Base-by-base conservation (phyloP, 2,888 invertebrate species). In the Cheilosia urbana region DNA sequence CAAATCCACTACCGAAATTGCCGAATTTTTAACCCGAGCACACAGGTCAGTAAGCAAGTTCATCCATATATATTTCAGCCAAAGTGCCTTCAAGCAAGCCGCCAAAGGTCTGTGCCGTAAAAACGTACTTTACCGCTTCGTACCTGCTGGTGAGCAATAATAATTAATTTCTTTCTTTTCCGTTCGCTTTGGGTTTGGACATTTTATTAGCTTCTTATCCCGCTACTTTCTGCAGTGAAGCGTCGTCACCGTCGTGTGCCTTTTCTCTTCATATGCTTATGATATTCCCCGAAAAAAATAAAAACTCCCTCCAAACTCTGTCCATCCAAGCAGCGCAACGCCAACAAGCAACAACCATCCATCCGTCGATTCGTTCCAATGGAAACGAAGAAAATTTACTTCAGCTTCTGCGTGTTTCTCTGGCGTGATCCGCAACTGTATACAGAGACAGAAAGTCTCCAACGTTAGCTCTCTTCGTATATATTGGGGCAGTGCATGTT, bases 401-500 rank as follows among this genome's bases (percentile, higher is more conserved):
- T 24, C 13, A 27, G 21, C 51, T 51, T 63, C 57, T 40, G 30
- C 45, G 45, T 51, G 15, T 51, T 19, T 51, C 51, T 49, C 53
- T 79, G 45, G 65, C 72, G 71, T 72, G 76, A 75, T 76, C 81
- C 72, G 45, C 81, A 77, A 72, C 76, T 81, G 51, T 72, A 76
- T n/a, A 21, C 55, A 55, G 45, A 17, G 17, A 9, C 47, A 37
- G 37, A 34, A 34, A 27, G 60, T 78, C 65, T 71, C 65, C 45
- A 62, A 77, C 19, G 60, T 21, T 40, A 27, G 42, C 65, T 76
- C 83, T 84, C 84, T 87, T 71, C 47, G 90, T 90, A 90, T 92
- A 92, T 90, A 91, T 89, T 88, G 90, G 88, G 87, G 87, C 87
- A 88, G 90, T 91, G 90, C 90, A 90, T 90, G 91, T 91, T 92